These are phyloP conservation scores for Furcifer pardalis DNA, from an alignment of 2,797 vertebrate species.

Conservation along the genomic window DNA sequence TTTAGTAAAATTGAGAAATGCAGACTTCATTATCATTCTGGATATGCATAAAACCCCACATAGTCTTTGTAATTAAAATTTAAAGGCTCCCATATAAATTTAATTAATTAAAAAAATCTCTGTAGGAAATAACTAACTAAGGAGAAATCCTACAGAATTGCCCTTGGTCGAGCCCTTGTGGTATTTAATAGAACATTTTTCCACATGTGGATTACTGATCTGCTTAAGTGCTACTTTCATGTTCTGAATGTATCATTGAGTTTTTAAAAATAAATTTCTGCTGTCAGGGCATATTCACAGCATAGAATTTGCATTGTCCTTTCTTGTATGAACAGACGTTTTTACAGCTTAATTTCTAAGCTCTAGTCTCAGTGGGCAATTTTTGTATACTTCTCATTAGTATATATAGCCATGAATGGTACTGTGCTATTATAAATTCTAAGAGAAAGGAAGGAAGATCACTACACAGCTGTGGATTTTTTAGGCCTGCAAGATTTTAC, in stretches of 20 bases:
- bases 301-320: slow-evolving; percentile 39
- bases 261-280: slow-evolving; percentile 55
- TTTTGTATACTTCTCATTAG: slow-evolving; percentile 34
- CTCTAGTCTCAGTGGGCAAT: slow-evolving; percentile 42
- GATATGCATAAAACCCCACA: background rate
- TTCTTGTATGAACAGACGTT: slow-evolving; percentile 19
- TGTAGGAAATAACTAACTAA: background rate
- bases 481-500: slow-evolving; percentile 34
- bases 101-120: background rate
- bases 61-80: background rate
- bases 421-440: slow-evolving; percentile 31
- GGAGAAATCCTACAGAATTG: background rate
- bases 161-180: background rate
- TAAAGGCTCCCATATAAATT: background rate
- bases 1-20: background rate
- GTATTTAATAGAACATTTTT: slow-evolving; percentile 35
- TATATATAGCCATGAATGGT: background rate
- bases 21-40: background rate
- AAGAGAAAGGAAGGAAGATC: slow-evolving; percentile 43
- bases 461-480: slow-evolving; percentile 31
- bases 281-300: slow-evolving; percentile 44
- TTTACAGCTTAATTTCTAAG: slow-evolving; percentile 43
- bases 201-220: slow-evolving; percentile 2
- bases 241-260: slow-evolving; percentile 27
- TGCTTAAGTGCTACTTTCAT: slow-evolving; percentile 18